Evolutionary conservation across 2,797 vertebrate genomes (phyloP).

Genomic region (Poecilia gillii): DNA sequence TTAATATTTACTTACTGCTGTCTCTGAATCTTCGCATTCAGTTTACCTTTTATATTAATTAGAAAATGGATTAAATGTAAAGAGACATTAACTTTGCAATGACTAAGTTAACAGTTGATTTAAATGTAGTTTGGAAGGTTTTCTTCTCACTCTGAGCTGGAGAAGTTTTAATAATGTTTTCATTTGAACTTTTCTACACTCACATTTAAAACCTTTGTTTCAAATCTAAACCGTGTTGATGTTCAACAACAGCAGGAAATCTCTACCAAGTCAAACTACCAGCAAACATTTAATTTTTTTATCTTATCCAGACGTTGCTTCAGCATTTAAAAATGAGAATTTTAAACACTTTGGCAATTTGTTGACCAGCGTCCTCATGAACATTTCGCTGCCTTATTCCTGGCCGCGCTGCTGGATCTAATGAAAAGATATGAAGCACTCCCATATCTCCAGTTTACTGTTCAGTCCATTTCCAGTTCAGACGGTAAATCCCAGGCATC

Average conservation of each 20-base stretch:
- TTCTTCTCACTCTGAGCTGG: neutral
- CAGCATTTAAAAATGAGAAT: constrained; percentile 5
- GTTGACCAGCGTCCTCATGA: constrained; percentile 1
- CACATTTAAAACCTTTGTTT: neutral
- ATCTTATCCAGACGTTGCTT: neutral
- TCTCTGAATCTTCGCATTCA: neutral
- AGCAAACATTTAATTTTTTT: neutral
- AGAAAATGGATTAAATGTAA: no score
- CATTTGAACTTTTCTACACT: neutral
- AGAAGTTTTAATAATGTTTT: no score
- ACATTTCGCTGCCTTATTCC: constrained; percentile 24
- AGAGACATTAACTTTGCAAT: no score
- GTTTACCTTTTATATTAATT: neutral
- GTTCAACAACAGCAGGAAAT: neutral
- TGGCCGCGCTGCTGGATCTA: constrained; percentile 14
- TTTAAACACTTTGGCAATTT: constrained; percentile 6
- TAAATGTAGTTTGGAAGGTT: neutral
- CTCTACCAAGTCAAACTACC: neutral
- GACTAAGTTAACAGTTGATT: neutral
- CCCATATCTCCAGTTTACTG: constrained; percentile 33
- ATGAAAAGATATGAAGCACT: constrained; percentile 31
- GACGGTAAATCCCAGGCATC: constrained; percentile 20
- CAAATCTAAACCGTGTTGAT: neutral
- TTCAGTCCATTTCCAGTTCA: constrained; percentile 24
- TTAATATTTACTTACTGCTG: neutral